Evolutionary conservation across 2,888 invertebrate species (phyloP).

Genomic region (Phaedon cochleariae): DNA sequence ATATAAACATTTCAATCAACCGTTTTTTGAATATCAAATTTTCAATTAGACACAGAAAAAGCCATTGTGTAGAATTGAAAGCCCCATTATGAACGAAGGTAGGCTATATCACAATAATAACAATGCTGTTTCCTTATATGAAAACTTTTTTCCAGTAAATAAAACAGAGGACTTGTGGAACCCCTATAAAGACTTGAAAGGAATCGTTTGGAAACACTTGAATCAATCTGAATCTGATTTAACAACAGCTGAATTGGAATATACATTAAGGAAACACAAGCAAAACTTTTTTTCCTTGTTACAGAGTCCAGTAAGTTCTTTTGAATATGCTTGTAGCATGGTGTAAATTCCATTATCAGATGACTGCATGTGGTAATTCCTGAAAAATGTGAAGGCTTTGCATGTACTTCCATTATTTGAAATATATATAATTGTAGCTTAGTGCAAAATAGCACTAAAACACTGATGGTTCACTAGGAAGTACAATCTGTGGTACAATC

Average conservation of each 20-base stretch:
- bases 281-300: conserved; percentile 86
- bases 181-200: conserved; percentile 80
- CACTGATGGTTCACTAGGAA: too few relatives aligned
- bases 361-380: too few relatives aligned
- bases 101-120: background rate
- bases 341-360: too few relatives aligned
- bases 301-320: conserved; percentile 81
- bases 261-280: conserved; percentile 79
- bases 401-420: too few relatives aligned
- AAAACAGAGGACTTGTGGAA: conserved; percentile 83
- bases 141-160: conserved; percentile 20
- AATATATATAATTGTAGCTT: too few relatives aligned
- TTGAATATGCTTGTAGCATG: background rate
- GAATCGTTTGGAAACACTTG: conserved; percentile 74
- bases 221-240: conserved; percentile 67
- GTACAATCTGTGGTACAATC: too few relatives aligned
- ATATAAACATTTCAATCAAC: background rate
- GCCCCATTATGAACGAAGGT: background rate
- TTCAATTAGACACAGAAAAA: background rate
- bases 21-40: background rate
- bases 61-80: background rate
- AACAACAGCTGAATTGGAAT: conserved; percentile 75
- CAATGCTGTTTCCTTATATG: background rate
- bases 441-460: too few relatives aligned
- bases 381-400: too few relatives aligned